Evolutionary conservation across 2,113 vertebrate species (phyloP).

Genomic region (Galemys pyrenaicus): DNA sequence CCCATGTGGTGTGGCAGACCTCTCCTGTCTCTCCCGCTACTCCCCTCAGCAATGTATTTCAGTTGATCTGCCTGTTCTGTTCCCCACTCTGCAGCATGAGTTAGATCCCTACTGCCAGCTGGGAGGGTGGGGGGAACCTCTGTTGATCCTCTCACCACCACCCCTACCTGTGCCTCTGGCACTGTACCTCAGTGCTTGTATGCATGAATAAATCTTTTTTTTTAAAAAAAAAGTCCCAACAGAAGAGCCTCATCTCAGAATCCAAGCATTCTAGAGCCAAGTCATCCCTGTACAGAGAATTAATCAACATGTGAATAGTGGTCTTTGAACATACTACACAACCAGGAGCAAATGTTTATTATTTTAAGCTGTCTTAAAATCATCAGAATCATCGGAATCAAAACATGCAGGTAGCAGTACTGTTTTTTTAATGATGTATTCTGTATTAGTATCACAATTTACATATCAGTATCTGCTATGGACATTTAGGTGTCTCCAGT

Average conservation of each 20-base stretch:
- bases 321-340: not conserved
- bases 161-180: too few relatives aligned
- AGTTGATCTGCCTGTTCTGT: too few relatives aligned
- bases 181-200: too few relatives aligned
- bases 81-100: too few relatives aligned
- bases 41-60: too few relatives aligned
- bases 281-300: not conserved
- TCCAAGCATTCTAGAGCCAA: not conserved
- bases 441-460: not conserved
- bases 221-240: too few relatives aligned
- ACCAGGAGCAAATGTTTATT: not conserved
- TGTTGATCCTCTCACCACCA: too few relatives aligned
- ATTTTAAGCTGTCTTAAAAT: not conserved
- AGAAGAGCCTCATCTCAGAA: not conserved
- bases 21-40: too few relatives aligned
- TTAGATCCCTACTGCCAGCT: too few relatives aligned
- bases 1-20: too few relatives aligned
- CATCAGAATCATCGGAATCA: not conserved
- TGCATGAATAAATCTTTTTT: too few relatives aligned
- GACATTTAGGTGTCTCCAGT: not conserved
- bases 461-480: not conserved
- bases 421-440: not conserved
- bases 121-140: too few relatives aligned
- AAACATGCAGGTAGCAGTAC: not conserved
- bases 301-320: not conserved